These are phyloP conservation scores for Hydrotaea diabolus DNA, from an alignment of 2,888 invertebrate genomes.

Conservation along the genomic window DNA sequence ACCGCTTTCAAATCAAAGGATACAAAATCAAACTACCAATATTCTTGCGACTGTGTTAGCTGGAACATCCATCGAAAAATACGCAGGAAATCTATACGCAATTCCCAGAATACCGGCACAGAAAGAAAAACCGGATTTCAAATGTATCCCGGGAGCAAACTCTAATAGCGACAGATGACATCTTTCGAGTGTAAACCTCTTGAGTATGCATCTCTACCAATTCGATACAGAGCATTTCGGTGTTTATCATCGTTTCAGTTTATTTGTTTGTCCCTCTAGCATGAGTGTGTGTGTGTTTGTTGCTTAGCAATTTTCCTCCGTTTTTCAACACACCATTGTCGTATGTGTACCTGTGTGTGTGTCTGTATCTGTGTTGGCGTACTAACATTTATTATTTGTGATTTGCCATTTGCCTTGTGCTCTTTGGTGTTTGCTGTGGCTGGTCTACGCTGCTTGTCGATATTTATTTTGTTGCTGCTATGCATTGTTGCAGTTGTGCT, in stretches of 20 bases:
- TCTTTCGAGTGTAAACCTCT: conserved; percentile 8
- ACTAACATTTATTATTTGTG: conserved; percentile 33
- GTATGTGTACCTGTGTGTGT: conserved; percentile 38
- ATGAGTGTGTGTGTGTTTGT: conserved; percentile 39
- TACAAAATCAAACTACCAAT: too few relatives aligned
- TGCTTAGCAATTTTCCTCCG: conserved; percentile 1
- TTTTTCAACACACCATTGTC: conserved; percentile 23
- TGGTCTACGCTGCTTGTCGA: conserved; percentile 35
- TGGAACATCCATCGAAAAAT: too few relatives aligned
- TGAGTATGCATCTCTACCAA: not conserved
- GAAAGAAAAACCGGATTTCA: too few relatives aligned
- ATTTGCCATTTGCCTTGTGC: conserved; percentile 31
- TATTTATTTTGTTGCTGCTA: conserved; percentile 13
- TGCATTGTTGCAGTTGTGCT: conserved; percentile 17
- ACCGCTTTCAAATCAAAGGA: too few relatives aligned
- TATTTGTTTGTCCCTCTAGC: not conserved
- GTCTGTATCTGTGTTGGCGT: not conserved
- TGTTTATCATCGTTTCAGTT: not conserved
- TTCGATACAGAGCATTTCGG: conserved; percentile 20
- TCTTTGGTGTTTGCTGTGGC: conserved; percentile 25
- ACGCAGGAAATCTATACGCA: too few relatives aligned
- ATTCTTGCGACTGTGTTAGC: too few relatives aligned
- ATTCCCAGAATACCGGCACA: too few relatives aligned
- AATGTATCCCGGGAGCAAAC: too few relatives aligned
- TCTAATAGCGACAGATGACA: too few relatives aligned